phyloP scores from a whole-genome alignment of 2,113 vertebrate genomes.

The Hydropotes inermis region DNA sequence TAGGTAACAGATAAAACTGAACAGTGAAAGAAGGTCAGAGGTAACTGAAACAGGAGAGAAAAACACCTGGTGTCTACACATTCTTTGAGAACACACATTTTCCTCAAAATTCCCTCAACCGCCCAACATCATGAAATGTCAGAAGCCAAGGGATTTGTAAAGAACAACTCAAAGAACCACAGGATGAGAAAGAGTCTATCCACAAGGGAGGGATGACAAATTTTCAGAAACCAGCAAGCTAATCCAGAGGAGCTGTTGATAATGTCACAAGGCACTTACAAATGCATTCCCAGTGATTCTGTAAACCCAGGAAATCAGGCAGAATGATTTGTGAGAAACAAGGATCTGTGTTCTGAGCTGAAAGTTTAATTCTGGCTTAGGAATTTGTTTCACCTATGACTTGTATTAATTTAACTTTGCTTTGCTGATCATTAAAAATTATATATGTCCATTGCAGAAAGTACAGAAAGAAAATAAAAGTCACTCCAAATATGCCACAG shows the following conservation, averaged over 20 bases:
- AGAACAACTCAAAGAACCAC: not conserved
- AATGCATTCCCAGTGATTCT: not conserved
- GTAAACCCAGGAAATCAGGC: not conserved
- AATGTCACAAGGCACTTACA: not conserved
- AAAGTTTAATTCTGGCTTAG: not conserved
- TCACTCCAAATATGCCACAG: not conserved
- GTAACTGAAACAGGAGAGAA: not conserved
- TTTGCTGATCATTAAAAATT: not conserved
- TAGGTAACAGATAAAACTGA: conserved; percentile 2
- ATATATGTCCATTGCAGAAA: not conserved
- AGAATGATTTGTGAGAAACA: not conserved
- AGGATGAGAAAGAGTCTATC: not conserved
- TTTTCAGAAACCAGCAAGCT: not conserved
- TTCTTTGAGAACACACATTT: not conserved
- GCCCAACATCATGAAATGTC: not conserved
- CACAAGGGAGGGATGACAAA: not conserved
- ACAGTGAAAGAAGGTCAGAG: not conserved
- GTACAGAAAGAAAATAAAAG: not conserved
- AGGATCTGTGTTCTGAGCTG: not conserved
- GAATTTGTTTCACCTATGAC: not conserved
- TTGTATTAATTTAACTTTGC: not conserved
- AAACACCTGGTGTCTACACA: not conserved
- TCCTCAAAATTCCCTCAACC: not conserved
- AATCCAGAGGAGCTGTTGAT: not conserved
- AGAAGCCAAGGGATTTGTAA: conserved; percentile 16